Conservation (phyloP, 2,797 vertebrate genomes). For the Gambelia wislizenii region DNA sequence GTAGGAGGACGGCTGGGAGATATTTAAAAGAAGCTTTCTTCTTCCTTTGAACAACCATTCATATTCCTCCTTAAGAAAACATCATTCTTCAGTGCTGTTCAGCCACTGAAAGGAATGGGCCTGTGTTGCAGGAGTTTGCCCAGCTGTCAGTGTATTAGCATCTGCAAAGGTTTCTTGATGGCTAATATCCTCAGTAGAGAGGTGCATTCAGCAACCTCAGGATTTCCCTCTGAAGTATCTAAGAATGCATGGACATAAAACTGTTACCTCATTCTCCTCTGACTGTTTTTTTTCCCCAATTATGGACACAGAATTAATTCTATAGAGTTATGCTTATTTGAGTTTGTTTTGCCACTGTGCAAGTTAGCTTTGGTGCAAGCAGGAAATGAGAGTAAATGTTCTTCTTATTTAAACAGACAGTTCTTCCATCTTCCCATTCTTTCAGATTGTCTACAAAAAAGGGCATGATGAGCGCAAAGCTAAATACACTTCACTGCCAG, state of each 20-base stretch:
- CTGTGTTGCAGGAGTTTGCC: background rate
- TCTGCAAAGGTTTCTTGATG: background rate
- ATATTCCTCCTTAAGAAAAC: background rate
- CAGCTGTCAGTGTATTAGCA: background rate
- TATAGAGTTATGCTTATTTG: background rate
- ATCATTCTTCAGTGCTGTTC: background rate
- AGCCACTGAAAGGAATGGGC: background rate
- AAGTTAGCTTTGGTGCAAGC: fast-evolving
- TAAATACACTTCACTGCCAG: slow-evolving; percentile 89
- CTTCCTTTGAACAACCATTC: background rate
- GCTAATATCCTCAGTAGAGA: background rate
- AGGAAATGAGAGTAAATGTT: background rate
- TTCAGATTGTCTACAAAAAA: slow-evolving; percentile 94
- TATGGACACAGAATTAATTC: background rate
- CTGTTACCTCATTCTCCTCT: background rate
- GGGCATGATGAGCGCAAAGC: slow-evolving; percentile 87
- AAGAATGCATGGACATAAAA: background rate
- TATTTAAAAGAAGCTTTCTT: background rate
- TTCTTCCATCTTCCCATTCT: background rate
- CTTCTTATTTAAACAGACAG: background rate
- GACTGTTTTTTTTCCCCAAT: background rate
- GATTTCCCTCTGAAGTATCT: background rate
- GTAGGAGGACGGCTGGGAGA: background rate
- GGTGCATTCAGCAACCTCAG: background rate
- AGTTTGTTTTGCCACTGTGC: background rate